A percentile compares a stretch with the other conserved stretches of the same genome.
These are phyloP conservation scores for Puffinus mauretanicus DNA, from an alignment of 2,113 vertebrate genomes.

Conservation along the genomic window DNA sequence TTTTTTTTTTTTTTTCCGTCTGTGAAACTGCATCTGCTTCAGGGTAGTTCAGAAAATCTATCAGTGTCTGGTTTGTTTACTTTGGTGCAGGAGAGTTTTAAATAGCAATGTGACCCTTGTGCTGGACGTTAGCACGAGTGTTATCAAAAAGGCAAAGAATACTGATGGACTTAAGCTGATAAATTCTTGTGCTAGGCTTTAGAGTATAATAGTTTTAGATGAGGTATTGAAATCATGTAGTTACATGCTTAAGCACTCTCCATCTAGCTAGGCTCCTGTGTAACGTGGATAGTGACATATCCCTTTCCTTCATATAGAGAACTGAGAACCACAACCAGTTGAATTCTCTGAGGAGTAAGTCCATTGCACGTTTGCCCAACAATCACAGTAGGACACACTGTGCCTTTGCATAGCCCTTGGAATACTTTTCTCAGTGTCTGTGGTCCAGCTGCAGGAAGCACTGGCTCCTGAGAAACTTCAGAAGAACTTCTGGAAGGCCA, in stretches of 20 bases:
- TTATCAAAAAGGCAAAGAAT: constrained; percentile 69
- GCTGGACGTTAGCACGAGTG: constrained; percentile 67
- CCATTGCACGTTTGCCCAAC: neutral
- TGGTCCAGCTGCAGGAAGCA: neutral
- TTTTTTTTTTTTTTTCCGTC: neutral
- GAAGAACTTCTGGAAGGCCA: neutral
- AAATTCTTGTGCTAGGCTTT: neutral
- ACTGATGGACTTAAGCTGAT: constrained; percentile 68
- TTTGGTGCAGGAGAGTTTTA: constrained; percentile 63
- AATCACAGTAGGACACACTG: neutral
- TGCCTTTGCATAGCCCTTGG: neutral
- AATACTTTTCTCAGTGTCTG: neutral
- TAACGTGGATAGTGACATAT: neutral
- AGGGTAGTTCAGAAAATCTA: constrained; percentile 74
- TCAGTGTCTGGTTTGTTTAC: constrained; percentile 80
- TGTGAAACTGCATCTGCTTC: constrained; percentile 65
- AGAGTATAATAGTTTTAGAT: neutral
- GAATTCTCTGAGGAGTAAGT: neutral
- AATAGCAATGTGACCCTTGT: constrained; percentile 66
- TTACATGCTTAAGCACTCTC: neutral
- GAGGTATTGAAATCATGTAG: neutral
- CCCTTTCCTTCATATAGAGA: neutral
- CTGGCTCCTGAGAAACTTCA: neutral
- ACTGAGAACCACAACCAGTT: neutral
- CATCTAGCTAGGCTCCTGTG: neutral